Evolutionary conservation across 2,113 vertebrate species (phyloP).

Genomic region (Alaudala cheleensis): DNA sequence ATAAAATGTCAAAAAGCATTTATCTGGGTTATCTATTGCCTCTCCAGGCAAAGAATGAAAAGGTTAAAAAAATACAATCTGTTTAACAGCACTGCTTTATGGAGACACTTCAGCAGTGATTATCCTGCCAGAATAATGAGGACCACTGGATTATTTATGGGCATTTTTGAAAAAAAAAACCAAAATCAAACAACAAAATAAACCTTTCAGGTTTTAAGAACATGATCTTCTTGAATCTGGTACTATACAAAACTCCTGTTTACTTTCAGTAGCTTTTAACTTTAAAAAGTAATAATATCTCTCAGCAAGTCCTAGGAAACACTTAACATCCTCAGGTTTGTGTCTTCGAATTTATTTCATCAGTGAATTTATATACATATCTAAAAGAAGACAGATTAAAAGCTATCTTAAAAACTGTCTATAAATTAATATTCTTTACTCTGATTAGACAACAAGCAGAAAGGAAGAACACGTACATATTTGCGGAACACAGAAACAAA

Average conservation of each 20-base stretch:
- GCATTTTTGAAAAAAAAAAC: not conserved
- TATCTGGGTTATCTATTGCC: conserved; percentile 34
- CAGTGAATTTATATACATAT: not conserved
- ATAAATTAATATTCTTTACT: not conserved
- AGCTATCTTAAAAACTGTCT: not conserved
- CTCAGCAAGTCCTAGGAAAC: not conserved
- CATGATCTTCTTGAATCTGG: not conserved
- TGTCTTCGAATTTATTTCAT: not conserved
- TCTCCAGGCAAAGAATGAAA: conserved; percentile 27
- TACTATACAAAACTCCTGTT: not conserved
- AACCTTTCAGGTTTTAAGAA: not conserved
- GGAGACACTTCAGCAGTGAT: not conserved
- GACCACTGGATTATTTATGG: not conserved
- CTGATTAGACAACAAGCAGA: not conserved
- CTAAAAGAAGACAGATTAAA: not conserved
- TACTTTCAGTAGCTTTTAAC: not conserved
- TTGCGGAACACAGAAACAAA: not conserved
- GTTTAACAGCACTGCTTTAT: not conserved
- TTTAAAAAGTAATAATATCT: not conserved
- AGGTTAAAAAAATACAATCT: conserved; percentile 35
- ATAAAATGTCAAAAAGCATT: conserved; percentile 44
- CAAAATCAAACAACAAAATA: not conserved
- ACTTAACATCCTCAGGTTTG: not conserved
- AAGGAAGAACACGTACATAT: not conserved
- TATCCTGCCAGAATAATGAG: not conserved